Conservation (phyloP, 2,797 vertebrate genomes). For the Momotus momota region DNA sequence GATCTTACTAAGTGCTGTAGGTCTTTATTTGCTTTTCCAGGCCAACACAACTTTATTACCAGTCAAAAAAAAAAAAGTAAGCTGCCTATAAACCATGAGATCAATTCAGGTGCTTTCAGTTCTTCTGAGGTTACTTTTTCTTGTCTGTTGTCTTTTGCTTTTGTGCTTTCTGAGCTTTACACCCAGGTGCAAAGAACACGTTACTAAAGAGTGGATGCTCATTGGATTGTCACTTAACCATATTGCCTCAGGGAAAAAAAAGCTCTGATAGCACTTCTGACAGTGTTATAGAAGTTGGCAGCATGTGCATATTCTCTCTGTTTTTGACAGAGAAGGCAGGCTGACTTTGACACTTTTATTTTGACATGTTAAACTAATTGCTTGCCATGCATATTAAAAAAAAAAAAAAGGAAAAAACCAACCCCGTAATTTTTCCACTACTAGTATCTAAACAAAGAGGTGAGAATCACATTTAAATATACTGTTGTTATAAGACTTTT, state of each 20-base stretch:
- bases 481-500: background rate
- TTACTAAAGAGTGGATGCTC: background rate
- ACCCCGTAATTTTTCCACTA: background rate
- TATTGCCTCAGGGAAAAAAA: background rate
- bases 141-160: background rate
- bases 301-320: background rate
- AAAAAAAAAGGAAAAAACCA: fast-evolving
- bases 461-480: background rate
- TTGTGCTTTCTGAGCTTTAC: background rate
- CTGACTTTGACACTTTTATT: background rate
- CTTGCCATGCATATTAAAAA: background rate
- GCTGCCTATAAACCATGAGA: background rate
- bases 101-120: background rate
- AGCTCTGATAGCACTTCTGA: background rate
- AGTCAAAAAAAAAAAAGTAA: background rate
- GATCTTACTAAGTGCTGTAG: background rate
- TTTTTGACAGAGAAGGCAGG: background rate
- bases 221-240: background rate
- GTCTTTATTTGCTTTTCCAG: background rate
- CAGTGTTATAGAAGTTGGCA: conserved; percentile 8
- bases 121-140: background rate
- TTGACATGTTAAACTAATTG: background rate
- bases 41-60: background rate
- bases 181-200: background rate
- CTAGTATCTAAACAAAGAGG: background rate